Evolutionary conservation across 2,113 vertebrate species (phyloP).

Genomic region (Lagopus leucura): DNA sequence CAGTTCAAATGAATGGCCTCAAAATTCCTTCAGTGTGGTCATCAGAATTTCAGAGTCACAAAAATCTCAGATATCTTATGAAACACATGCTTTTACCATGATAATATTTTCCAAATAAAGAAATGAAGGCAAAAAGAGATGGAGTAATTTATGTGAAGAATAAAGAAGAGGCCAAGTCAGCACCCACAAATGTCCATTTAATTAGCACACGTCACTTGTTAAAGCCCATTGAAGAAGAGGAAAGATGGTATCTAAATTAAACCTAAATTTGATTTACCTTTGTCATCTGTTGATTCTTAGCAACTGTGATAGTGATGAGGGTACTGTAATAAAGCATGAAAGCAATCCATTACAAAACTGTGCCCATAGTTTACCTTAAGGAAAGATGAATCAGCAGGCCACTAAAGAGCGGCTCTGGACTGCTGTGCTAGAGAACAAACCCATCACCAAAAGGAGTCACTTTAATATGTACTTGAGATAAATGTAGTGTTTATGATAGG

Average conservation of each 20-base stretch:
- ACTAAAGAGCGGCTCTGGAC: not conserved
- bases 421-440: not conserved
- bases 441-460: not conserved
- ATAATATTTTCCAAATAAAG: not conserved
- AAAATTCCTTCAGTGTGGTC: accelerated
- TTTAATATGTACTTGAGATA: not conserved
- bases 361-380: not conserved
- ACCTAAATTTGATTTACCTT: not conserved
- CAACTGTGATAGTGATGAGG: not conserved
- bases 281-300: not conserved
- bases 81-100: not conserved
- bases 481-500: not conserved
- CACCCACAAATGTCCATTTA: not conserved
- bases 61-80: not conserved
- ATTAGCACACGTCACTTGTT: not conserved
- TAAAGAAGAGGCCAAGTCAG: not conserved
- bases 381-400: not conserved
- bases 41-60: not conserved
- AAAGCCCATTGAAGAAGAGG: not conserved
- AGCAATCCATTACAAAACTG: not conserved
- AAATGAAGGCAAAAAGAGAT: not conserved
- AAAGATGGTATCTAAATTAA: not conserved
- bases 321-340: not conserved
- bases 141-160: not conserved
- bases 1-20: not conserved